Evolutionary conservation across 2,113 vertebrate genomes (phyloP).

Genomic region (Semnopithecus entellus): DNA sequence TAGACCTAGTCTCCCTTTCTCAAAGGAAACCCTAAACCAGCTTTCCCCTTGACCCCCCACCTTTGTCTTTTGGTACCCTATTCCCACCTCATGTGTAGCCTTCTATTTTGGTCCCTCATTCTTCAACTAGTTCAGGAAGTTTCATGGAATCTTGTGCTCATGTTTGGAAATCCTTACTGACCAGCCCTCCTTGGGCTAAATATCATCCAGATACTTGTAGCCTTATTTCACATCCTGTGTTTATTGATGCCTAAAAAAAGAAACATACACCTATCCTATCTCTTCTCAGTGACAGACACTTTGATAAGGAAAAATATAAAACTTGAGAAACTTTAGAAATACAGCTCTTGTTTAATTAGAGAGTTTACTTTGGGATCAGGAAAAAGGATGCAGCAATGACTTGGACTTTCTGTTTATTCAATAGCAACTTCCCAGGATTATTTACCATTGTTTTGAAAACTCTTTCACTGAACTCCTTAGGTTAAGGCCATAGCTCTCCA

Average conservation of each 20-base stretch:
- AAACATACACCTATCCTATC: fast-evolving
- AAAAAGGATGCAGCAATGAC: neutral
- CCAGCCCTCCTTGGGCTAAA: neutral
- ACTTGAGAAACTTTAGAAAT: neutral
- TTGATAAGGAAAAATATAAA: neutral
- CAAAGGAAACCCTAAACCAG: neutral
- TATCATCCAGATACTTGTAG: neutral
- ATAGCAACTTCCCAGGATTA: neutral
- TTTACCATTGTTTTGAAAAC: neutral
- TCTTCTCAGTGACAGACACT: neutral
- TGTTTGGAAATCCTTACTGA: neutral
- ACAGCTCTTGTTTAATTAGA: neutral
- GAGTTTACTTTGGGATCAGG: neutral
- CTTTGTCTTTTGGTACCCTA: neutral
- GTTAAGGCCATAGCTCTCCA: neutral
- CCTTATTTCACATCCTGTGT: neutral
- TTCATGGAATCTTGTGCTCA: neutral
- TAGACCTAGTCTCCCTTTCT: neutral
- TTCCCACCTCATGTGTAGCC: fast-evolving
- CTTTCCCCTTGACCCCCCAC: neutral
- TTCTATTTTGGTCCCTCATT: neutral
- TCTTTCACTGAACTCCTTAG: neutral
- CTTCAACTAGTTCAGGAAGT: neutral
- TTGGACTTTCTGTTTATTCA: neutral
- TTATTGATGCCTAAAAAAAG: neutral